phyloP scores from a whole-genome alignment of 2,797 vertebrate genomes.

The Gallinago stenura region DNA sequence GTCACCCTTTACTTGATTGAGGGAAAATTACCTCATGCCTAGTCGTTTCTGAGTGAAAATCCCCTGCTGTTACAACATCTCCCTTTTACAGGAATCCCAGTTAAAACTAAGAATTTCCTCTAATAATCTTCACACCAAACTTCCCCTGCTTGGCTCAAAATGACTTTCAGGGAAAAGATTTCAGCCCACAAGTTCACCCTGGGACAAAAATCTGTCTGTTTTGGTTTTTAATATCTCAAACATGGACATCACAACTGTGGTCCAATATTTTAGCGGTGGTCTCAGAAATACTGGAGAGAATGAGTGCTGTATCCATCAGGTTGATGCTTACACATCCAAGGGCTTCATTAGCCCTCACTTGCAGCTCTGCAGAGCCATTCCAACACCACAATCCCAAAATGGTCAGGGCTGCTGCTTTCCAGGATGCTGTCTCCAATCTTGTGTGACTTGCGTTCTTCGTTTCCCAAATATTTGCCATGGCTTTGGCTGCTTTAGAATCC shows the following conservation, averaged over 20 bases:
- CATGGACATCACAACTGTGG: background rate
- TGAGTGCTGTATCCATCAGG: background rate
- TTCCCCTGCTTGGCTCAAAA: slow-evolving; percentile 29
- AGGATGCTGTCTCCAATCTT: background rate
- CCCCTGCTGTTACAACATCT: slow-evolving; percentile 60
- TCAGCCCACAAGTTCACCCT: slow-evolving; percentile 24
- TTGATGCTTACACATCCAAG: background rate
- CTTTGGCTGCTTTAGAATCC: background rate
- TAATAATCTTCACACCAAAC: slow-evolving; percentile 31
- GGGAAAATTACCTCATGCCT: slow-evolving; percentile 44
- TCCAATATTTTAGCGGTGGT: background rate
- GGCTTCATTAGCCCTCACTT: background rate
- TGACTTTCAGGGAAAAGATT: background rate
- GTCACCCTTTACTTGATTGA: slow-evolving; percentile 11
- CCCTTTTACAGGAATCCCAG: slow-evolving; percentile 58
- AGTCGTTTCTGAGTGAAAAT: slow-evolving; percentile 24
- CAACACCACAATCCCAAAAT: background rate
- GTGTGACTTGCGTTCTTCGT: background rate
- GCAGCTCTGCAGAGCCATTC: background rate
- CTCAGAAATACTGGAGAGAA: background rate
- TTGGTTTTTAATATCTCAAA: background rate
- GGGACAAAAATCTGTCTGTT: background rate
- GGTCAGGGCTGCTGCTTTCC: slow-evolving; percentile 6
- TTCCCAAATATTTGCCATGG: background rate
- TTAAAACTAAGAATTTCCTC: slow-evolving; percentile 48